These are phyloP conservation scores for Rotaria sp. DNA, from an alignment of 2,888 invertebrate genomes.

Conservation along the genomic window DNA sequence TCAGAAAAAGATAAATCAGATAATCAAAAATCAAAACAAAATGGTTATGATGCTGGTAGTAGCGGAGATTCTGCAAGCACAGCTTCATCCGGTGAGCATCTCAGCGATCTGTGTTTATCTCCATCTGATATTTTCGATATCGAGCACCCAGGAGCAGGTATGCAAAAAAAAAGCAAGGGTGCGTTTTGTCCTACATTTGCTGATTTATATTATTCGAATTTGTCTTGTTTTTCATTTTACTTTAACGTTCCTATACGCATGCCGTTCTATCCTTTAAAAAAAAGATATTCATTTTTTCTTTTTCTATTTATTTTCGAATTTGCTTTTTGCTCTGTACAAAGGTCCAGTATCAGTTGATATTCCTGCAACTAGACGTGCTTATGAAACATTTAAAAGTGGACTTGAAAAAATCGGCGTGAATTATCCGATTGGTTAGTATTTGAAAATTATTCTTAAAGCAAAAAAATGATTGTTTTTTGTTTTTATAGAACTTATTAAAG, in stretches of 20 bases:
- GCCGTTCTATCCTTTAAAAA: not conserved
- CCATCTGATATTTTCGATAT: conserved; percentile 29
- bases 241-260: not conserved
- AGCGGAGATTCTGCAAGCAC: not conserved
- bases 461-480: not conserved
- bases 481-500: conserved; percentile 62
- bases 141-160: conserved; percentile 23
- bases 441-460: not conserved
- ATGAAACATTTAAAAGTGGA: not conserved
- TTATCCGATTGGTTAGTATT: not conserved
- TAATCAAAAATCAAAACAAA: not conserved
- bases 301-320: not conserved
- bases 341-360: not conserved
- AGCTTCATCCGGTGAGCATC: conserved; percentile 8
- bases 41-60: not conserved
- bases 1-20: not conserved
- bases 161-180: not conserved
- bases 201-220: not conserved
- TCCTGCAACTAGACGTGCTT: conserved; percentile 1
- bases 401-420: conserved; percentile 11
- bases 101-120: conserved; percentile 24
- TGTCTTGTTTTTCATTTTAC: not conserved
- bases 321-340: not conserved
- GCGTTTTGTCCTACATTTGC: not conserved
- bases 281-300: not conserved